Evolutionary conservation across 1,140 invertebrate species (phyloP).

Genomic region (Medauroidea extradentata): DNA sequence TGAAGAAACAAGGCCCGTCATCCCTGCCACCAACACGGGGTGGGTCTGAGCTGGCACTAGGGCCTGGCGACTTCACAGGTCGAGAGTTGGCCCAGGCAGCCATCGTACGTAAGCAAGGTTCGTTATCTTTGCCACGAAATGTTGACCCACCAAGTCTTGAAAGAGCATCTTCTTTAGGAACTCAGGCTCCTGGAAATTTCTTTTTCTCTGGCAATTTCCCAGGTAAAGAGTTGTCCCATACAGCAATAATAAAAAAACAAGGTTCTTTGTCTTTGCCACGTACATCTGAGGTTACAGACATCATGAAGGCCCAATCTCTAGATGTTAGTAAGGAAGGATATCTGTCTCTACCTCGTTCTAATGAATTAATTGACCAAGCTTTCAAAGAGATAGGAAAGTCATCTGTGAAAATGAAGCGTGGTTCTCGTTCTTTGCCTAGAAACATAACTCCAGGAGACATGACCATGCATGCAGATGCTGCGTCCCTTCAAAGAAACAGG

Average conservation of each 20-base stretch:
- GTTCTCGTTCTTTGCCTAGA: slow-evolving; percentile 6
- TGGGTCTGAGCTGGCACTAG: not conserved
- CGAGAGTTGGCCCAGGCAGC: slow-evolving; percentile 25
- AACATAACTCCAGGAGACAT: slow-evolving; percentile 7
- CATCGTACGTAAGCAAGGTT: slow-evolving; percentile 14
- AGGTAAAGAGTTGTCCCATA: not conserved
- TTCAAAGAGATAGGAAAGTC: slow-evolving; percentile 18
- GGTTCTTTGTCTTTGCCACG: not conserved
- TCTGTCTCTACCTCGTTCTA: slow-evolving; percentile 14
- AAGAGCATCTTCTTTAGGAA: not conserved
- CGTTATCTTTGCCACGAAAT: slow-evolving; percentile 2
- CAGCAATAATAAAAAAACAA: slow-evolving; percentile 4
- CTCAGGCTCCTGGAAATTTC: too few relatives aligned
- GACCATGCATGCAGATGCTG: slow-evolving; percentile 3
- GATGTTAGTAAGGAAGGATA: slow-evolving; percentile 7
- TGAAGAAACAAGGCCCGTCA: slow-evolving; percentile 13
- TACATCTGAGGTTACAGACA: slow-evolving; percentile 1
- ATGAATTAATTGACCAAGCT: slow-evolving; percentile 17
- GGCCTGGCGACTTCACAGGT: slow-evolving; percentile 24
- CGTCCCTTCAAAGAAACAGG: not conserved
- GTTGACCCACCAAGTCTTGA: not conserved
- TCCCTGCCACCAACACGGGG: not conserved
- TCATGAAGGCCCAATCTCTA: not conserved
- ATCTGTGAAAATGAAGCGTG: slow-evolving; percentile 10
- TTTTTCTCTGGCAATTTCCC: not conserved